Base-by-base conservation (phyloP, 2,888 invertebrate species). In the Pocota personata region DNA sequence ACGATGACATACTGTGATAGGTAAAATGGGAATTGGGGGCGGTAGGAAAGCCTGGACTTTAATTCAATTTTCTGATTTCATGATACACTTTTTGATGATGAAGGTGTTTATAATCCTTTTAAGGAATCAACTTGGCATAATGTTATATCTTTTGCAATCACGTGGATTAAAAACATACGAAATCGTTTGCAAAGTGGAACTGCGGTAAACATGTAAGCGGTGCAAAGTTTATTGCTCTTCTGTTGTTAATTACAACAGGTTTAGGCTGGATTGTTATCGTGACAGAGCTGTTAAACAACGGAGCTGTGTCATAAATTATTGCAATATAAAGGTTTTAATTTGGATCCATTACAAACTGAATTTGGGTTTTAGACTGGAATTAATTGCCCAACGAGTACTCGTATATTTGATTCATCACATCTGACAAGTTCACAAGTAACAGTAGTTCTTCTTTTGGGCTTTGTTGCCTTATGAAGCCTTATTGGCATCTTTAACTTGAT, bases 181-280 rank as follows among this genome's bases (percentile, higher is more conserved):
- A 67, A 67, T 40, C 67, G 14, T 24, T 37, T 10, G n/a, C n/a
- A 27, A 73, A 75, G 27, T 50, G 57, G 48, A 48, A 60, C 58
- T 66, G 8, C 12, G 5, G 10, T 14, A 32, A 24, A 30, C 48
- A 37, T 8, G 10, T 14, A 32, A 24, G 30, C 48, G 46, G 14
- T 55, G 52, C 19, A 8, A 66, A 46, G 71, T 76, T 82, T 76
- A 71, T 82, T 71, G 64, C 43, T 76, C 50, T 66, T 82, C 64
- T 57, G 35, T 64, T 55, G 43, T 76, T 52, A 75, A 64, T 82
- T 57, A 24, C 66, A 12, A 75, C 73, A 46, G 60, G 80, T 75
- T 80, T 67, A 32, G 40, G 43, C 43, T 40, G 32, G 50, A 80
- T 57, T 58, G 50, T 67, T 75, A 67, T 73, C 62, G 60, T 55